Evolutionary conservation across 2,113 vertebrate genomes (phyloP), one percentile per base, ranked within the genome.

Genomic region (Passer domesticus): DNA sequence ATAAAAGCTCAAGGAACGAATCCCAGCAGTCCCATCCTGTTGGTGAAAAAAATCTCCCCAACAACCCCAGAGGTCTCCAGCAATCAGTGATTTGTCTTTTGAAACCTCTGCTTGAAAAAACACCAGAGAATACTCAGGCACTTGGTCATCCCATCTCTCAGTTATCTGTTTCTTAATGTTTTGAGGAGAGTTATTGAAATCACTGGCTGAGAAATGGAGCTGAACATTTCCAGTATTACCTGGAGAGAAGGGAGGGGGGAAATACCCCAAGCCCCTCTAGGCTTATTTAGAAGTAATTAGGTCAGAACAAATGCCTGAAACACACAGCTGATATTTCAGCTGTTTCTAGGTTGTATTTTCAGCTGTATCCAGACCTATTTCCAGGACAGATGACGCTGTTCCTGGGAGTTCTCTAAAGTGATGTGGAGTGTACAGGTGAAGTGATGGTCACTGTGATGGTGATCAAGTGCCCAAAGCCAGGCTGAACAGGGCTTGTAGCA

Each of bases 221-320:
- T 31, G 59, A 69, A 58, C 46, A 28, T 90, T 92, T 87, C n/a
- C 6, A 72, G 33, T 53, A 20, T 63, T 58, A 78, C 83, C 81
- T 94, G 89, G 56, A 47, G 62, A 56, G 39, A 79, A 19, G 9
- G 43, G 53, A 46, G 44, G 24, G 33, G 41, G 37, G 22, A 33
- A 58, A 64, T 7, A n/a, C 11, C 70, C 28, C 53, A 59, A 63
- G 0, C 17, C 35, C 56, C 49, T 83, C 19, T 13, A 11, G 91
- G 68, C 58, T 86, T 6, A 6, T 41, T 87, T 53, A 47, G 72
- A 53, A 94, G 55, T 87, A 77, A 87, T 80, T 79, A 85, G 93
- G 87, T 83, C 87, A 94, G 96, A 94, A 96, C 43, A 95, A 95
- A 95, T 94, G 84, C 41, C 46, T 85, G 74, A 55, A 94, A 33